phyloP scores from a whole-genome alignment of 2,113 vertebrate species.

The Rhombomys opimus region DNA sequence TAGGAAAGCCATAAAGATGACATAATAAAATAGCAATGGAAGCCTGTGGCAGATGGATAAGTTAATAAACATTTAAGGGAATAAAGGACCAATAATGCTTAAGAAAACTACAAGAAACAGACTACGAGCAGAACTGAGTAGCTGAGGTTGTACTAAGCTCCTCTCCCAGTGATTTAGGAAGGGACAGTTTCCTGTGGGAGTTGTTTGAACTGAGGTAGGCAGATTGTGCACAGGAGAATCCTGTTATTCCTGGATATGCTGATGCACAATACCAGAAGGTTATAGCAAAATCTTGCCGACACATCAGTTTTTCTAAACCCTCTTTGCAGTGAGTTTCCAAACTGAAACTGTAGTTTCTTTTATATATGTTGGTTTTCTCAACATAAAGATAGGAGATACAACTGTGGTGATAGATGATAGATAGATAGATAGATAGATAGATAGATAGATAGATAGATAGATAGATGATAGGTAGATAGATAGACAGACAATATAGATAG shows the following conservation, averaged over 20 bases:
- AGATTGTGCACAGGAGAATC: not conserved
- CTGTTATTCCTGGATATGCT: not conserved
- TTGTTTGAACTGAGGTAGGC: not conserved
- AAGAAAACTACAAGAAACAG: slow-evolving; percentile 26
- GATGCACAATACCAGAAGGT: not conserved
- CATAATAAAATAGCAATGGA: slow-evolving; percentile 20
- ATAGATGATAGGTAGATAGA: not conserved
- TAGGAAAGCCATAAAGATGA: slow-evolving; percentile 27
- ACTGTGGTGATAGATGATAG: not conserved
- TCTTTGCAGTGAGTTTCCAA: not conserved
- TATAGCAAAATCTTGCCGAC: not conserved
- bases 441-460: too few relatives aligned
- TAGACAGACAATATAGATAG: not conserved
- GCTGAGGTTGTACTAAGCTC: not conserved
- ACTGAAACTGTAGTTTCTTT: slow-evolving; percentile 21
- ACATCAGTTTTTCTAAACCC: not conserved
- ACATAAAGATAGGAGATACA: not conserved
- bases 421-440: too few relatives aligned
- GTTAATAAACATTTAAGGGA: not conserved
- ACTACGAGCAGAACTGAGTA: not conserved
- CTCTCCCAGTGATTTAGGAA: not conserved
- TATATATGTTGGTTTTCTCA: not conserved
- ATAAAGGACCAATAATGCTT: slow-evolving; percentile 6
- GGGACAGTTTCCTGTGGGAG: not conserved
- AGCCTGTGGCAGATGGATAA: not conserved